These are phyloP conservation scores for Acanthopleura granulata DNA, from an alignment of 2,888 invertebrate genomes.

Conservation along the genomic window DNA sequence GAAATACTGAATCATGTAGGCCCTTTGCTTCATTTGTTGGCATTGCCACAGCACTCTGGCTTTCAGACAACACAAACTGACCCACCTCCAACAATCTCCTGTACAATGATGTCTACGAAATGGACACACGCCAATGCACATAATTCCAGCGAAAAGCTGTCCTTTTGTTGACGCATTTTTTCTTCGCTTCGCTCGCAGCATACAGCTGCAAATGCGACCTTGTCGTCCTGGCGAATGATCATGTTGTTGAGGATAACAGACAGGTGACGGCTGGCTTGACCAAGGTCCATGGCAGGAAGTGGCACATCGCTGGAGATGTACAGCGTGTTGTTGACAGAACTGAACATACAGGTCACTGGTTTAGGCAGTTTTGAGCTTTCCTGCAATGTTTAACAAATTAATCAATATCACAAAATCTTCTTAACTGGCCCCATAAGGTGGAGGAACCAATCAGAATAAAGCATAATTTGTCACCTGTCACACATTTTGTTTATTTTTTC, in stretches of 20 bases:
- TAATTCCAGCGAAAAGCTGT: constrained; percentile 21
- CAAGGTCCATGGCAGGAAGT: constrained; percentile 9
- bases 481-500: no score
- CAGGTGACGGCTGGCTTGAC: constrained; percentile 22
- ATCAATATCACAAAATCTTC: no score
- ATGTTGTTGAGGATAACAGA: constrained; percentile 21
- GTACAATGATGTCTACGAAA: constrained; percentile 19
- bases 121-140: constrained; percentile 22
- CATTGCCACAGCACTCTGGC: no score
- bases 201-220: constrained; percentile 19
- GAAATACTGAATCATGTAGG: no score
- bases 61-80: not conserved
- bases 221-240: constrained; percentile 26
- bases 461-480: no score
- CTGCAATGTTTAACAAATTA: no score
- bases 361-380: no score
- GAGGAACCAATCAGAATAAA: no score
- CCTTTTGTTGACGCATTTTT: constrained; percentile 16
- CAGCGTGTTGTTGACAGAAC: constrained; percentile 21
- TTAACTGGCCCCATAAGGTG: no score
- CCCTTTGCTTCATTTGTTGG: no score
- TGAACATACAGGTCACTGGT: no score
- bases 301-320: not conserved
- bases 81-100: constrained; percentile 24
- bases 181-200: constrained; percentile 25